phyloP scores from a whole-genome alignment of 2,797 vertebrate species.

The Anguilla obscura region DNA sequence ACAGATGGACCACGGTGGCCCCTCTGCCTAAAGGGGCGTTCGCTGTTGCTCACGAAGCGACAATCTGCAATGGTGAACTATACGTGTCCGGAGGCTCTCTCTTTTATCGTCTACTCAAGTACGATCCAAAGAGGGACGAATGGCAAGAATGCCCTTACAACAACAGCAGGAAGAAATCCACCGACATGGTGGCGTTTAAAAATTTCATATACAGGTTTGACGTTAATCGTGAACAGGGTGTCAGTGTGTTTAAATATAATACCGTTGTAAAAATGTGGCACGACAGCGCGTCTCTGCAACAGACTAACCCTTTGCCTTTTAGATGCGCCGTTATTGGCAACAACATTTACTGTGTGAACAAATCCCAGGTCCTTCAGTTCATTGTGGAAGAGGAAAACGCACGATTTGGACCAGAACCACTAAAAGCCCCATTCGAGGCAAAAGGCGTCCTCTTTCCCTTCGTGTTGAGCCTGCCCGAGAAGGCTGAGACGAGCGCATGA shows the following conservation, averaged over 20 bases:
- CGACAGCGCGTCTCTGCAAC: slow-evolving; percentile 77
- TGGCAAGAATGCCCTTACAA: slow-evolving; percentile 98
- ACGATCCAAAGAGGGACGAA: slow-evolving; percentile 88
- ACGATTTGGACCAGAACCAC: slow-evolving; percentile 77
- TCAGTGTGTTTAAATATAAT: slow-evolving; percentile 92
- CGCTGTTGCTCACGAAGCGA: slow-evolving; percentile 91
- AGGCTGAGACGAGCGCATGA: slow-evolving; percentile 69
- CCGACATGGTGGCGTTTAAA: slow-evolving; percentile 91
- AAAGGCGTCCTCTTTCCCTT: slow-evolving; percentile 92
- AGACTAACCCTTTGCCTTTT: slow-evolving; percentile 80
- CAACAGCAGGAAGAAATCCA: slow-evolving; percentile 88
- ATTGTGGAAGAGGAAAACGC: slow-evolving; percentile 79
- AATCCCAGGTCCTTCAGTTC: slow-evolving; percentile 86
- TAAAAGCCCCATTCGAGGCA: slow-evolving; percentile 80
- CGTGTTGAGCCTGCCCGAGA: slow-evolving; percentile 85
- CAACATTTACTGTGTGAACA: slow-evolving; percentile 92
- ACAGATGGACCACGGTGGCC: slow-evolving; percentile 88
- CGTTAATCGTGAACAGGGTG: slow-evolving; percentile 73
- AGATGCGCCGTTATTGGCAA: slow-evolving; percentile 84
- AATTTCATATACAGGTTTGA: slow-evolving; percentile 96
- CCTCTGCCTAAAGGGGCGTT: slow-evolving; percentile 94
- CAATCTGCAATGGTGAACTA: slow-evolving; percentile 89
- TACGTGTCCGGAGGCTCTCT: slow-evolving; percentile 96
- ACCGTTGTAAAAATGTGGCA: slow-evolving; percentile 94
- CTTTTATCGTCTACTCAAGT: slow-evolving; percentile 93